Conservation (phyloP, 1,140 invertebrate genomes). For the roundworm (Caenorhabditis elegans) region DNA sequence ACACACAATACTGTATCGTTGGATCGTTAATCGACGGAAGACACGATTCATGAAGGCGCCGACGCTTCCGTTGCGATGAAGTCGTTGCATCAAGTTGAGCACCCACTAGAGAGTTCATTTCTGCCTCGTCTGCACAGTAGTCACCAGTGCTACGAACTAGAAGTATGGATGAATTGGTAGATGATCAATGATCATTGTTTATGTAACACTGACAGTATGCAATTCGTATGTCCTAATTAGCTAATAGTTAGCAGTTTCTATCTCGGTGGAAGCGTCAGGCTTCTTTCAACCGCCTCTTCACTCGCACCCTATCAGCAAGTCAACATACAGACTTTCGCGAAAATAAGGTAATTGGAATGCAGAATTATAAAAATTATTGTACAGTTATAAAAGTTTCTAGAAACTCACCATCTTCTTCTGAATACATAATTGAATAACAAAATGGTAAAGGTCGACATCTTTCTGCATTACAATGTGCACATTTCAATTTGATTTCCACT, state of each 20-base stretch:
- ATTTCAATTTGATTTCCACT: not conserved
- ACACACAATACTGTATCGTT: not conserved
- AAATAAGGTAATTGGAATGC: too few relatives aligned
- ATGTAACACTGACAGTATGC: too few relatives aligned
- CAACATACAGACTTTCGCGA: too few relatives aligned
- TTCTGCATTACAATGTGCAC: not conserved
- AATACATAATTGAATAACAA: not conserved
- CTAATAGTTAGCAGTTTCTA: too few relatives aligned
- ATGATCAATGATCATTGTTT: too few relatives aligned
- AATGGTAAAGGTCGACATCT: constrained; percentile 1
- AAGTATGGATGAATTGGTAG: too few relatives aligned
- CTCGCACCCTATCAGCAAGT: too few relatives aligned
- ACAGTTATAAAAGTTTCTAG: too few relatives aligned
- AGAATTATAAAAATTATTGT: too few relatives aligned
- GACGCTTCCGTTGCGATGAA: not conserved
- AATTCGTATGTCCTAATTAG: too few relatives aligned
- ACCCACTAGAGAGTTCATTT: not conserved
- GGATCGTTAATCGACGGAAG: constrained; percentile 3
- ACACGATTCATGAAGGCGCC: constrained; percentile 18
- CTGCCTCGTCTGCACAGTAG: constrained; percentile 5
- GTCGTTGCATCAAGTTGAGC: not conserved
- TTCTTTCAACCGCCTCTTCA: too few relatives aligned
- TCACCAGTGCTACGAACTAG: constrained; percentile 2
- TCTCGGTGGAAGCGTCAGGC: too few relatives aligned
- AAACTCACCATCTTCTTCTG: not conserved